Evolutionary conservation across 2,797 vertebrate species (phyloP).

Genomic region (Hafferia zeledoni): DNA sequence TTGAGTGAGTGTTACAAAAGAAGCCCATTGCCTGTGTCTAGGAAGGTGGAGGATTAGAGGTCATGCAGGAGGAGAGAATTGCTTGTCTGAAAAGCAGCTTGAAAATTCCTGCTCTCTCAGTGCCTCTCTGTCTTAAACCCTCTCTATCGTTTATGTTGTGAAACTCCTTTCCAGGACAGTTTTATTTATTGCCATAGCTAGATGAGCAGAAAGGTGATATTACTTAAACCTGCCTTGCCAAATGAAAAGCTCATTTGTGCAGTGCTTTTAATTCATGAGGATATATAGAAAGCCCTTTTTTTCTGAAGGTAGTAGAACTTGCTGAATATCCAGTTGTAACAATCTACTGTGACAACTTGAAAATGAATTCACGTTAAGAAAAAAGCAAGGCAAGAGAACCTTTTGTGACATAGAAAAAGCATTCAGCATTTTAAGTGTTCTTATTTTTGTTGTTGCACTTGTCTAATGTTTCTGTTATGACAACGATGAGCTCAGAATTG

Average conservation of each 20-base stretch:
- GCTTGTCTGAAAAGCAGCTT: background rate
- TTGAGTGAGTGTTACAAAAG: background rate
- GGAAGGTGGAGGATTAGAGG: background rate
- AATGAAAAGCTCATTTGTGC: background rate
- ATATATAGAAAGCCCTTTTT: background rate
- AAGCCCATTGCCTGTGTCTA: background rate
- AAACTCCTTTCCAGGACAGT: background rate
- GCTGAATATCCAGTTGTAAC: background rate
- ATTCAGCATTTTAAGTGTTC: background rate
- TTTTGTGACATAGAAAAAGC: background rate
- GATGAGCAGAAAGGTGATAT: background rate
- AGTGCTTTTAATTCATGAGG: background rate
- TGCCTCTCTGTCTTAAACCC: background rate
- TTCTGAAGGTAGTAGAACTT: background rate
- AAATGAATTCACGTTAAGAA: background rate
- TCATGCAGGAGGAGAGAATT: background rate
- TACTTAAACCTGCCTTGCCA: background rate
- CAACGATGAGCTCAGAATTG: background rate
- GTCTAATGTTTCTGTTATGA: background rate
- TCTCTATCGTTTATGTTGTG: background rate
- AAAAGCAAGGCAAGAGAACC: background rate
- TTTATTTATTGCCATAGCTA: background rate
- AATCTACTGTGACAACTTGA: background rate
- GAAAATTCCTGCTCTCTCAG: background rate
- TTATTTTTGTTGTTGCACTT: background rate